These are phyloP conservation scores for Halictus ligatus DNA, from an alignment of 2,888 invertebrate genomes.

Conservation along the genomic window DNA sequence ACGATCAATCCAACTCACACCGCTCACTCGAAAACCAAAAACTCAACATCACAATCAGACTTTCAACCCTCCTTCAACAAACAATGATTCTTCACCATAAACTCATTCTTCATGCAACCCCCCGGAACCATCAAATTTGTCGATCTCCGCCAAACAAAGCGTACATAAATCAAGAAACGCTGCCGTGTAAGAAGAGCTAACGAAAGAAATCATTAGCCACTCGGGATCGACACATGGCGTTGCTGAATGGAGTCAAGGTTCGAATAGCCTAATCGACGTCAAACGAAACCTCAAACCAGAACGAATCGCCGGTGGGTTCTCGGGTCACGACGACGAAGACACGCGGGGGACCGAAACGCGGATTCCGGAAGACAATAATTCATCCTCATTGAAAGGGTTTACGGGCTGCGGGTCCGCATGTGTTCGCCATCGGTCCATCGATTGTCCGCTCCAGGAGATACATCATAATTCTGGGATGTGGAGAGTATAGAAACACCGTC, in stretches of 20 bases:
- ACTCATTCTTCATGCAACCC: not conserved
- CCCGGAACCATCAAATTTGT: not conserved
- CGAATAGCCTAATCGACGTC: constrained; percentile 13
- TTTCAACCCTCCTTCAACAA: not conserved
- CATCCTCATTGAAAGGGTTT: constrained; percentile 68
- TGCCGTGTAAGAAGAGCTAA: not conserved
- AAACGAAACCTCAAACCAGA: constrained; percentile 24
- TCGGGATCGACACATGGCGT: not conserved
- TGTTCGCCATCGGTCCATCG: constrained; percentile 72
- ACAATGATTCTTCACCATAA: not conserved
- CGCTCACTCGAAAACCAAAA: not conserved
- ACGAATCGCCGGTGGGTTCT: constrained; percentile 47
- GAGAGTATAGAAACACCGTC: constrained; percentile 52
- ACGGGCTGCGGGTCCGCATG: constrained; percentile 69
- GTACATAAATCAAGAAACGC: not conserved
- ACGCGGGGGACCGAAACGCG: constrained; percentile 46
- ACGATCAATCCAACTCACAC: not conserved
- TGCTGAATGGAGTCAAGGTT: not conserved
- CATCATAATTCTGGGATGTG: constrained; percentile 66
- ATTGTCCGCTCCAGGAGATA: constrained; percentile 54
- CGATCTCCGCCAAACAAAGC: not conserved
- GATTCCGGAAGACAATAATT: constrained; percentile 68
- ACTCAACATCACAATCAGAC: not conserved
- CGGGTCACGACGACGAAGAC: constrained; percentile 34
- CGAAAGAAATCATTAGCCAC: constrained; percentile 1